phyloP scores from a whole-genome alignment of 53 echinoderm and acorn worm genomes.

The Apostichopus leukothele region DNA sequence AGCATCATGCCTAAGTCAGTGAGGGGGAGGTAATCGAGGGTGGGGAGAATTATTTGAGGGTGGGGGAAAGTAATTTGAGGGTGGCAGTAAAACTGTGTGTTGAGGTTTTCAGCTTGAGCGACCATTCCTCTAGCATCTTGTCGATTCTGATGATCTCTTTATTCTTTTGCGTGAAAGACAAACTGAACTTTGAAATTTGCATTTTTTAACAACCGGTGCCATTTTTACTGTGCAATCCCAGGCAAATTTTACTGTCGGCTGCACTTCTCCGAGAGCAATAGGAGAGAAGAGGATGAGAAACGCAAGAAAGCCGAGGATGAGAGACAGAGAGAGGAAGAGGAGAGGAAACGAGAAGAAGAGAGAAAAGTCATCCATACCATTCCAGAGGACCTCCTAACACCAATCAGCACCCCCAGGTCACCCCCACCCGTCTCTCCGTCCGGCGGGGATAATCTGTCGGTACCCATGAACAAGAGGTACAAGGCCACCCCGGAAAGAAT shows the following conservation, averaged over 20 bases:
- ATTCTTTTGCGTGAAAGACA: background rate
- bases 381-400: background rate
- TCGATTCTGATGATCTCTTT: background rate
- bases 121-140: no score
- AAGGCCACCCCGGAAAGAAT: slow-evolving; percentile 92
- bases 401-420: background rate
- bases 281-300: background rate
- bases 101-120: no score
- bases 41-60: no score
- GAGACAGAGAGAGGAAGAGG: background rate
- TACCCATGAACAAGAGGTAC: slow-evolving; percentile 74
- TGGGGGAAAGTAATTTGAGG: no score
- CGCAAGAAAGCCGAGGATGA: background rate
- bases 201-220: background rate
- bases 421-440: slow-evolving; percentile 51
- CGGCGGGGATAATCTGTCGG: slow-evolving; percentile 42
- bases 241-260: slow-evolving; percentile 65
- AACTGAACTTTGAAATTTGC: background rate
- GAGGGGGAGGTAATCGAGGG: no score
- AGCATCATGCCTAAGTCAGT: no score
- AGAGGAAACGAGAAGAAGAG: background rate
- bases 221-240: background rate
- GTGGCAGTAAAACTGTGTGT: no score
- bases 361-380: slow-evolving; percentile 21
- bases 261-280: slow-evolving; percentile 56